Evolutionary conservation across 1,140 invertebrate genomes (phyloP).

Genomic region (Penaeus chinensis): DNA sequence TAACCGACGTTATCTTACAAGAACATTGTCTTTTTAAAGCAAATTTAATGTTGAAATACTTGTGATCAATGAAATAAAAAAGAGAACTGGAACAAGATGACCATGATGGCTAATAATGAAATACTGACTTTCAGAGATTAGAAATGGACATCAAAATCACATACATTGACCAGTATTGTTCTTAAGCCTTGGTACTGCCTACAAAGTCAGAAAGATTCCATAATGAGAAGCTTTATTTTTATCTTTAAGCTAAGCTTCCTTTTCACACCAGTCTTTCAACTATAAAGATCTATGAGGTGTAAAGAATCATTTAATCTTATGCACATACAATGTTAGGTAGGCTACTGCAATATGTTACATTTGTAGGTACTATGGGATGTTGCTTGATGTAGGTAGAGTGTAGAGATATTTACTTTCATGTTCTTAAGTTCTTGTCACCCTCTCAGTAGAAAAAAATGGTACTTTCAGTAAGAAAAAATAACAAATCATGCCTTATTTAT

Average conservation of each 20-base stretch:
- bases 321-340: constrained; percentile 24
- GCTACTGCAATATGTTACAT: constrained; percentile 24
- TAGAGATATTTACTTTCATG: no score
- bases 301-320: constrained; percentile 17
- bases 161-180: constrained; percentile 51
- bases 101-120: constrained; percentile 52
- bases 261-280: constrained; percentile 23
- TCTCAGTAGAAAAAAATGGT: constrained; percentile 12
- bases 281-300: constrained; percentile 23
- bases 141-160: constrained; percentile 53
- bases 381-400: no score
- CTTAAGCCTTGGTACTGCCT: constrained; percentile 46
- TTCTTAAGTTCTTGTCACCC: no score
- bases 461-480: not conserved
- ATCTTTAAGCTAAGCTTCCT: not conserved
- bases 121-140: constrained; percentile 49
- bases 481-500: constrained; percentile 1
- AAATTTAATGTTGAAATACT: constrained; percentile 38
- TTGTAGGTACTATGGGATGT: no score
- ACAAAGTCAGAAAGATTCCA: constrained; percentile 17
- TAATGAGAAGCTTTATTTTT: constrained; percentile 29
- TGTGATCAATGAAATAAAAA: constrained; percentile 30
- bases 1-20: constrained; percentile 40
- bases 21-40: constrained; percentile 36
- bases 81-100: constrained; percentile 41